Evolutionary conservation across 1,140 invertebrate genomes (phyloP), one percentile per base, ranked within the genome.

Genomic region (Drosophila grimshawi): DNA sequence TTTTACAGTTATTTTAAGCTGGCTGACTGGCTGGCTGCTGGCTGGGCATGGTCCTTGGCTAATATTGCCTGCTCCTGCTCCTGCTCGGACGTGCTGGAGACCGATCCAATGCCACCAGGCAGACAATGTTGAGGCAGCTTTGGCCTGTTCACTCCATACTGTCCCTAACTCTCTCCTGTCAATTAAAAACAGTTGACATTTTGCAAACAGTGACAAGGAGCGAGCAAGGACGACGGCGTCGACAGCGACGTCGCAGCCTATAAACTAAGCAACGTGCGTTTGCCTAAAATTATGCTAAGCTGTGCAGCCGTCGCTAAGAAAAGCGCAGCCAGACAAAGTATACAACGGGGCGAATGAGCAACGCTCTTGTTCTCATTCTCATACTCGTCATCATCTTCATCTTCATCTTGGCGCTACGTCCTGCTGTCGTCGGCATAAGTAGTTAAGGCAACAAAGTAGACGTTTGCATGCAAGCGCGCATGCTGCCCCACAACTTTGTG

Each of bases 211-310:
- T 63, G 76, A 69, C 63, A 52, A 65, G 51, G 55, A 62, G 45
- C 46, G 39, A 73, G 64, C 27, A 10, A 27, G 56, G 43, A 19
- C 51, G 37, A 1, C 45, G 19, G 53, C 7, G 55, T 33, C 37
- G 29, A 41, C 4, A 41, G 48, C 43, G 63, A 71, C 53, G 78
- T 66, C 83, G 80, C 77, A 89, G 83, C 85, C 83, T 85, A 89
- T 88, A 88, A 88, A 88, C 83, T 88, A 83, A 83, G 80, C 83
- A 86, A 88, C 82, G 82, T 89, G 83, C 86, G 85, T 81, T 88
- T 88, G 85, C 85, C 85, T 88, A 88, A 88, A 88, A 88, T 88
- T 88, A 88, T 88, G 85, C 85, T 88, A 88, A 88, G 85, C 85
- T 72, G 37, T 57, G 74, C 78, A 78, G 73, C 56, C 67, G 52